Conservation (phyloP, 2,888 invertebrate species). For the Trissolcus brochymenae region DNA sequence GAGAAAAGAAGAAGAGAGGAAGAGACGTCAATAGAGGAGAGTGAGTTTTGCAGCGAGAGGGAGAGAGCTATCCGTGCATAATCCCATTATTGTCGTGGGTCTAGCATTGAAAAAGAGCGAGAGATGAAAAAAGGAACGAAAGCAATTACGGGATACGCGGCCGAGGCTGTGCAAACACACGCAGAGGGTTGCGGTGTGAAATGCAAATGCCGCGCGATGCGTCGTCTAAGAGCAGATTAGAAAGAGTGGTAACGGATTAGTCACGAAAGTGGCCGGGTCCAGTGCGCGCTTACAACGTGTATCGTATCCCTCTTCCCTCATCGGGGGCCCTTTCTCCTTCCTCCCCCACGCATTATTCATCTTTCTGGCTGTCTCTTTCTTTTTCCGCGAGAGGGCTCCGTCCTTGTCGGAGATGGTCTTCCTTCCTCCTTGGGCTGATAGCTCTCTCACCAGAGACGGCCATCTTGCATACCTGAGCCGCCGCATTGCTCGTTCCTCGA, state of each 20-base stretch:
- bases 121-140: too few relatives aligned
- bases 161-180: background rate
- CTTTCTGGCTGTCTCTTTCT: constrained; percentile 61
- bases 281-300: constrained; percentile 50
- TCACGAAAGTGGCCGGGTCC: constrained; percentile 67
- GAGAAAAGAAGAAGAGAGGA: too few relatives aligned
- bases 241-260: constrained; percentile 72
- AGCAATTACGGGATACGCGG: too few relatives aligned
- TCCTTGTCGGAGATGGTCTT: constrained; percentile 49
- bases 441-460: constrained; percentile 67
- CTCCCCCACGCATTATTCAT: constrained; percentile 71
- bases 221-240: constrained; percentile 51
- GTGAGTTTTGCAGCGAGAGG: too few relatives aligned
- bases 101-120: too few relatives aligned
- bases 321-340: constrained; percentile 59
- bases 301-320: constrained; percentile 38
- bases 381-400: constrained; percentile 53
- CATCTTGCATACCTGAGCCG: constrained; percentile 78
- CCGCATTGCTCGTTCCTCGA: constrained; percentile 76
- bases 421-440: constrained; percentile 52
- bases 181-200: constrained; percentile 1
- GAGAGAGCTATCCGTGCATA: too few relatives aligned
- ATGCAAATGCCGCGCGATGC: constrained; percentile 28
- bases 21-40: too few relatives aligned
- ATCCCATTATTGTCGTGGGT: too few relatives aligned